Base-by-base conservation (phyloP, 2,113 vertebrate species). In the Cynocephalus volans region DNA sequence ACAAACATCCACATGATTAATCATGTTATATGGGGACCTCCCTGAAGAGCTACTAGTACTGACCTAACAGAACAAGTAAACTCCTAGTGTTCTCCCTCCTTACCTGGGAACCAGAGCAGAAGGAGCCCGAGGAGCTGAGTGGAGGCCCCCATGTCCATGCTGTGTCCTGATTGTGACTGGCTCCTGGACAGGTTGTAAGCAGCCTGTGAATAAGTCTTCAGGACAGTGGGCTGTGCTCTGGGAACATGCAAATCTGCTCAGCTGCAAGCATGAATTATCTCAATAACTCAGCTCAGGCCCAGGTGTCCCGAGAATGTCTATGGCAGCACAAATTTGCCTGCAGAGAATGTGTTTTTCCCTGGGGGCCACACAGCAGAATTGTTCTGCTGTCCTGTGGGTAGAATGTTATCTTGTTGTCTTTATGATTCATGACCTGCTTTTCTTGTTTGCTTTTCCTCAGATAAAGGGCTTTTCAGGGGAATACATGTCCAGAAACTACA, bases 91-190 rank as follows among this genome's bases (percentile, higher is more conserved):
- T 90, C 17, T 41, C 24, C 23, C 2, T 80, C n/a, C 56, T 93
- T 19, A 77, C 70, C 54, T 82, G 62, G 48, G 64, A 84, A 11
- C 70, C 83, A 90, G 70, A 90, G 77, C 24, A 90, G 36, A 11
- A 90, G 80, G 45, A 95, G 56, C 15, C 84, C 9, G 5, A 96
- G 77, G 26, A 90, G 58, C 58, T 95, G 80, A 93, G 70, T 2
- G 0, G 85, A 12, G 19, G 1, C 11, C 45, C 19, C 26, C 90
- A 62, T 77, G 76, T n/a, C n/a, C 60, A 52, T 28, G 11, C 50
- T 11, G 28, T 31, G 80, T 64, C 54, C 65, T 58, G 18, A 31
- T 52, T 23, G 62, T 50, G 11, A 84, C 23, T 36, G 50, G 36
- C 5, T 76, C 62, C 23, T n/a, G 54, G 69, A 67, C 28, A 65